Evolutionary conservation across 2,113 vertebrate species (phyloP), one percentile per base, ranked within the genome.

Genomic region (Columba livia): DNA sequence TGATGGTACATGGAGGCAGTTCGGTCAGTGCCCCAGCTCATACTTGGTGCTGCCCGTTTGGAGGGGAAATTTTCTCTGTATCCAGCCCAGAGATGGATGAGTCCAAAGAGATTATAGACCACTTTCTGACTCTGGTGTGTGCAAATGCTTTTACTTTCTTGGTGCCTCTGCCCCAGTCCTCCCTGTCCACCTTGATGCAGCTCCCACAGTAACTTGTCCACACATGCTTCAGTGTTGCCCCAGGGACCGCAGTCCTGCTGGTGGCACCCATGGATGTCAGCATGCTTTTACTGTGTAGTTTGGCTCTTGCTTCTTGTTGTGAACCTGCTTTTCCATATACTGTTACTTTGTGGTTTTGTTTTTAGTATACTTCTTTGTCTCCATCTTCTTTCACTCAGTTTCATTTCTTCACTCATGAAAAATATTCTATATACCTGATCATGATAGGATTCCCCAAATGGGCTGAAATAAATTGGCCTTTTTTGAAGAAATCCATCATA

Each of bases 401-500:
- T 90, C 89, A 94, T 94, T 91, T 95, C 87, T 94, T 96, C 92
- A 94, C 79, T 97, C 93, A 92, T 92, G 89, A 93, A 83, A 94
- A 93, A 79, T 96, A 97, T 97, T 97, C 97, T 97, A 97, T 97
- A 97, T 97, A 97, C 96, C 96, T 92, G 90, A 54, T 61, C 24
- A 11, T n/a, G 67, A 51, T 75, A 84, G 89, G 74, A 80, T 85
- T 80, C 54, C 78, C 66, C 31, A 74, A 48, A 61, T 24, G 56
- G 62, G 32, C 65, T 86, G 82, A 79, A 90, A 75, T 66, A 7
- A 80, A 82, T 51, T 93, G 81, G 36, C 79, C 25, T 82, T 62
- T 85, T 88, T 38, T 54, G 5, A 86, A 85, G 61, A 95, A 90
- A 79, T 57, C 56, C 72, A 13, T 48, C 19, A 29, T 53, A 84